These are phyloP conservation scores for Cotesia typhae DNA, from an alignment of 1,140 invertebrate species.

Conservation along the genomic window DNA sequence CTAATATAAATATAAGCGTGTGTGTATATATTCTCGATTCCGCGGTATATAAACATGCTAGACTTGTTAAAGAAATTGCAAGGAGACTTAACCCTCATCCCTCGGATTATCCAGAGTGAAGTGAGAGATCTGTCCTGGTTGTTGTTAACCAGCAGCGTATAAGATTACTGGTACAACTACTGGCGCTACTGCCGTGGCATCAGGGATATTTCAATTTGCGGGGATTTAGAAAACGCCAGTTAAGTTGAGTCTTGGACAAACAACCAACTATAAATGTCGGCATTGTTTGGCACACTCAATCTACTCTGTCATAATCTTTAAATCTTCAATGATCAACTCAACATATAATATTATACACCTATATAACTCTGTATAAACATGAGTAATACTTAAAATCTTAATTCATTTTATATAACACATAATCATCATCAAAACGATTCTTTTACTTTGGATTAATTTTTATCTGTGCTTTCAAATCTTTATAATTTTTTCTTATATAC, in stretches of 20 bases:
- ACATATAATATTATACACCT: background rate
- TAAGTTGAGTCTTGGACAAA: constrained; percentile 33
- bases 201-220: constrained; percentile 57
- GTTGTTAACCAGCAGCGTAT: constrained; percentile 52
- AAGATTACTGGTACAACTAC: constrained; percentile 24
- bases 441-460: background rate
- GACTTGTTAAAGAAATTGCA: constrained; percentile 43
- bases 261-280: constrained; percentile 24
- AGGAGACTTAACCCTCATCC: constrained; percentile 42
- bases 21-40: too few relatives aligned
- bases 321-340: constrained; percentile 8
- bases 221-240: constrained; percentile 47
- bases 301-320: constrained; percentile 5
- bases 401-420: background rate
- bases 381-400: background rate
- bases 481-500: too few relatives aligned
- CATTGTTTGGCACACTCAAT: constrained; percentile 1
- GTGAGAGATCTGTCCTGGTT: constrained; percentile 52
- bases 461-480: background rate
- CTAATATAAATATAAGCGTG: too few relatives aligned
- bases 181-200: constrained; percentile 34
- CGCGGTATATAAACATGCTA: constrained; percentile 40
- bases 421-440: background rate
- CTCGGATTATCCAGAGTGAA: constrained; percentile 49
- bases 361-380: background rate